Evolutionary conservation across 2,797 vertebrate genomes (phyloP), one percentile per base, ranked within the genome.

Genomic region (Pipistrellus pygmaeus): DNA sequence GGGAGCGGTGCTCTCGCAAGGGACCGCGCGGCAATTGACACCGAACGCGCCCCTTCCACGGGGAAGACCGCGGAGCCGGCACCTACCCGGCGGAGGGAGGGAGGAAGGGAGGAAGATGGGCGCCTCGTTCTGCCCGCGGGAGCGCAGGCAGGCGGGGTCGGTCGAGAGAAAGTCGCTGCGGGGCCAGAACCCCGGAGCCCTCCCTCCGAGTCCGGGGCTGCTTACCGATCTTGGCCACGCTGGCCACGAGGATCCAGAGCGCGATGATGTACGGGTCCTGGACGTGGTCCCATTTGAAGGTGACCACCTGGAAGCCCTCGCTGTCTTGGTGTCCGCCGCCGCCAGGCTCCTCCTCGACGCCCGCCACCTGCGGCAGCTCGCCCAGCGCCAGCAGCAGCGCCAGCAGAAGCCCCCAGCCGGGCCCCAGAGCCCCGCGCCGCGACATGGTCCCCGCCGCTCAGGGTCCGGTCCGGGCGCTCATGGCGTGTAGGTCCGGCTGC

Each of bases 211-310:
- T 48, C 46, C 46, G 0, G 4, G 11, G 14, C 25, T 2, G 96
- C 99, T 99, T 98, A 99, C 99, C 97, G 46, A 99, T 98, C 98
- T 99, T 99, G 98, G 99, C 99, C 96, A 99, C 89, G 98, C 99
- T 99, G 97, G 98, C 98, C 97, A 99, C 99, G 14, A 99, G 98
- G 95, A 99, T 95, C 99, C 99, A 99, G 55, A 99, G 97, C 0
- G 98, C 98, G 92, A 99, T 99, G 96, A 99, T 68, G 98, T 99
- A 99, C 0, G 99, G 99, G 0, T 96, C 96, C 85, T 98, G 96
- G 32, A 99, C 99, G n/a, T 99, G 99, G 0, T 98, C 30, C 99
- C 99, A 99, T 81, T 98, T 96, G 98, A 99, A 99, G 62, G 96
- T 98, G 95, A 99, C 99, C n/a, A 99, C 98, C 17, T 99, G 98